Percentiles rank a stretch among this genome's conserved stretches.
These are phyloP conservation scores for Hermetia illucens DNA, from an alignment of 1,140 invertebrate genomes.

Conservation along the genomic window DNA sequence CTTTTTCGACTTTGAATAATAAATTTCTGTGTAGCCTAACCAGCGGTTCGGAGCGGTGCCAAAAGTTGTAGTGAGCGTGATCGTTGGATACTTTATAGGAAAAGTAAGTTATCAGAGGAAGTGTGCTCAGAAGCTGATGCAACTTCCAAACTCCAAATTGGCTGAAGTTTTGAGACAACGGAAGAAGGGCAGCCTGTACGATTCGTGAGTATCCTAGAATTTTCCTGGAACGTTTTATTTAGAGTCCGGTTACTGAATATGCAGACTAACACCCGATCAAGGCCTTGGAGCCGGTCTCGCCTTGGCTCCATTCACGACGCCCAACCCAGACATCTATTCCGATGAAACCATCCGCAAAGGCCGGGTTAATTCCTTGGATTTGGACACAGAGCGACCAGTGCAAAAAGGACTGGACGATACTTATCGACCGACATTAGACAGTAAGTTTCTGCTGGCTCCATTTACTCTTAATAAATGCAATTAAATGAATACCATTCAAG, in stretches of 20 bases:
- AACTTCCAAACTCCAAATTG: conserved; percentile 36
- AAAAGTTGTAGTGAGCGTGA: conserved; percentile 44
- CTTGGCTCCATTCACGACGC: conserved; percentile 29
- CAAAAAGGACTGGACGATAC: conserved; percentile 34
- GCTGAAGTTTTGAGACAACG: conserved; percentile 21
- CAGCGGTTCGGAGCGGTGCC: conserved; percentile 46
- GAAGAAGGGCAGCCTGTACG: conserved; percentile 15
- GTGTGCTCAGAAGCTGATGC: conserved; percentile 62
- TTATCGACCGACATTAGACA: conserved; percentile 33
- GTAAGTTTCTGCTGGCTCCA: conserved; percentile 14
- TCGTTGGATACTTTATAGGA: conserved; percentile 58
- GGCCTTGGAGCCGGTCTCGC: conserved; percentile 32
- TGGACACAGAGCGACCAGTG: conserved; percentile 32
- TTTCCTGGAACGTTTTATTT: not conserved
- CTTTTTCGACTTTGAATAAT: conserved; percentile 1
- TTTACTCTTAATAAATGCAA: not conserved
- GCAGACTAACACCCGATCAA: conserved; percentile 22
- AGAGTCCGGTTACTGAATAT: not conserved
- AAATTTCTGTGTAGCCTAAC: conserved; percentile 33
- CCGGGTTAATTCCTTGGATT: conserved; percentile 23
- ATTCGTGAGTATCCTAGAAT: conserved; percentile 6
- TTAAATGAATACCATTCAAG: conserved; percentile 6
- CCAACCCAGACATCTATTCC: conserved; percentile 26
- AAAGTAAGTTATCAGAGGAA: conserved; percentile 58
- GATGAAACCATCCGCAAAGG: too few species aligned